phyloP scores from a whole-genome alignment of 2,797 vertebrate genomes.

The Sphenopsis melanotis region DNA sequence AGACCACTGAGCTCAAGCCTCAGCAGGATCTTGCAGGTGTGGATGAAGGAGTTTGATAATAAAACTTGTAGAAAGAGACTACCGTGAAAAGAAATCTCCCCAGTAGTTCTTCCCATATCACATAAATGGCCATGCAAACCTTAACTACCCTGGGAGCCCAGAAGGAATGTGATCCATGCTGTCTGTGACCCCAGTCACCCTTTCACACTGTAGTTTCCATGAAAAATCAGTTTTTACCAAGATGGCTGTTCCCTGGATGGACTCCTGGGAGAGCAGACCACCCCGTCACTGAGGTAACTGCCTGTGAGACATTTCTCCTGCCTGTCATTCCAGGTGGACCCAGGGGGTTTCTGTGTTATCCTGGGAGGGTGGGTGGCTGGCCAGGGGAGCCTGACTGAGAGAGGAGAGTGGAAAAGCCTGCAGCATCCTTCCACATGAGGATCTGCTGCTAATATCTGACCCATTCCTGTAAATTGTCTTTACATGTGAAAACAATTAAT shows the following conservation, averaged over 20 bases:
- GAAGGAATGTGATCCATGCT: fast-evolving
- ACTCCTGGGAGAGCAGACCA: not conserved
- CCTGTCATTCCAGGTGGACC: not conserved
- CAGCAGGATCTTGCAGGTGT: not conserved
- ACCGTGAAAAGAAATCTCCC: not conserved
- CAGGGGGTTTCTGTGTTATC: not conserved
- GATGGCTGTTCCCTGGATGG: not conserved
- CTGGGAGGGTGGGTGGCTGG: not conserved
- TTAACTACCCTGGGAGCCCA: not conserved
- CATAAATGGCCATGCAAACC: not conserved
- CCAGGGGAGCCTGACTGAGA: not conserved
- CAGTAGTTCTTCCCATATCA: not conserved
- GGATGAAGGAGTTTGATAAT: not conserved
- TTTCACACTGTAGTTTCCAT: not conserved
- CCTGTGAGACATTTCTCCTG: not conserved
- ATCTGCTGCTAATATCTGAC: not conserved
- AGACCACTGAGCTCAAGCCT: not conserved
- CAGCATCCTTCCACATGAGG: not conserved
- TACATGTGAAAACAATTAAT: not conserved
- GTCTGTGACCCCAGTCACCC: not conserved
- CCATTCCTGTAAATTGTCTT: not conserved
- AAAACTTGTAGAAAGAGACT: not conserved
- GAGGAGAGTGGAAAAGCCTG: not conserved
- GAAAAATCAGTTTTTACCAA: not conserved
- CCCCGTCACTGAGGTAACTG: not conserved